Percentiles rank a stretch among this genome's conserved stretches.
Conservation (phyloP, 2,113 vertebrate species). For the Columba livia region DNA sequence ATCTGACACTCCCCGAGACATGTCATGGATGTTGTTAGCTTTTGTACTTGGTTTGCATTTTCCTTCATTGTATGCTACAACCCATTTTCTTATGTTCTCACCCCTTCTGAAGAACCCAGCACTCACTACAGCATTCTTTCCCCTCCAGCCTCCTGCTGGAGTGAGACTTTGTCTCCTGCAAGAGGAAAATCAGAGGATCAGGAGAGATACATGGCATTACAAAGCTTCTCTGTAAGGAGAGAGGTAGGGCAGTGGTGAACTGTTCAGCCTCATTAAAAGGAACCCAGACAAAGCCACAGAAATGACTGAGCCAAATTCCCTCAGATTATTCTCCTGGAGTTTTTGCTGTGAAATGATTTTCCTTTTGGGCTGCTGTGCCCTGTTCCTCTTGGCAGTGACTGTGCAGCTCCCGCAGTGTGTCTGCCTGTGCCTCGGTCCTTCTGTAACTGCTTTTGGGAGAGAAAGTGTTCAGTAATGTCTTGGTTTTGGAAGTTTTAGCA, state of each 20-base stretch:
- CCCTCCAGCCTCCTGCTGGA: not conserved
- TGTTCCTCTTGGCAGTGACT: not conserved
- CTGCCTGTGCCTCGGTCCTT: not conserved
- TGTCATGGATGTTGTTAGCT: not conserved
- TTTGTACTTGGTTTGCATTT: not conserved
- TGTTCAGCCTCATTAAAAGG: not conserved
- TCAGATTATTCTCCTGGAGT: not conserved
- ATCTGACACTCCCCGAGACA: not conserved
- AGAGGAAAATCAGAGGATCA: not conserved
- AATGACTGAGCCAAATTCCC: not conserved
- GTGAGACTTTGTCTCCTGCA: not conserved
- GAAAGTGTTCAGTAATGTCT: not conserved
- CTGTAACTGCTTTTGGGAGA: not conserved
- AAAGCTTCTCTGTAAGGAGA: not conserved
- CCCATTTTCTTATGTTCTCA: not conserved
- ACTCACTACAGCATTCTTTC: fast-evolving
- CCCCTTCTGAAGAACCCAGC: not conserved
- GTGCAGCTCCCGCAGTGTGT: fast-evolving
- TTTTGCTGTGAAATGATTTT: not conserved
- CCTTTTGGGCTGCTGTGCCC: fast-evolving
- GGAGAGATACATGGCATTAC: fast-evolving
- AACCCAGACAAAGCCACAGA: not conserved
- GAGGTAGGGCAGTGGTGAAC: not conserved
- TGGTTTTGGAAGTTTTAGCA: not conserved
- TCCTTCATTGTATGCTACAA: not conserved